Evolutionary conservation across 1,140 invertebrate genomes (phyloP).

Genomic region (Eueides isabella): DNA sequence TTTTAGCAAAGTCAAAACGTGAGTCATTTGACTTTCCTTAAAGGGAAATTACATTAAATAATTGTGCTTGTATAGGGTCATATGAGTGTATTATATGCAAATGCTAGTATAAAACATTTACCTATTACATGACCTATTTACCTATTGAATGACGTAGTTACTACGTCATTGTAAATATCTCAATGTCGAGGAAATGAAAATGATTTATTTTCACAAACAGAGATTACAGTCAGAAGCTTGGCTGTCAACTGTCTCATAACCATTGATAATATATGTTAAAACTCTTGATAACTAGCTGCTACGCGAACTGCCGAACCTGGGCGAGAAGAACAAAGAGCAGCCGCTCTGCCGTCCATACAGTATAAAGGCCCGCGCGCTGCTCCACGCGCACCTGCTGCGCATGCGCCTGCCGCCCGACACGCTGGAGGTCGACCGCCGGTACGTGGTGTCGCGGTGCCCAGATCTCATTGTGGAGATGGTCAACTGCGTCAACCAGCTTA

Average conservation of each 20-base stretch:
- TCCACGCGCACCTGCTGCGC: constrained; percentile 96
- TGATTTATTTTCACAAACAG: no score
- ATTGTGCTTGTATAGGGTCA: no score
- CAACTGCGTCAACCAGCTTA: constrained; percentile 96
- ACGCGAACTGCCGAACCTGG: constrained; percentile 93
- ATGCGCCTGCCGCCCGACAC: constrained; percentile 91
- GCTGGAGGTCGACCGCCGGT: constrained; percentile 92
- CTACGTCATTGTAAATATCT: no score
- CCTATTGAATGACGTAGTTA: no score
- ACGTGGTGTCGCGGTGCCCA: constrained; percentile 96
- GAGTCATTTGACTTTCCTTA: no score
- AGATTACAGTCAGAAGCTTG: no score
- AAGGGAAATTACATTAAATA: no score
- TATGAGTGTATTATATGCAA: no score
- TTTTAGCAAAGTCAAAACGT: no score
- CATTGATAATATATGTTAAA: neutral
- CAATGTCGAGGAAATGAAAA: no score
- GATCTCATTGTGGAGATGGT: constrained; percentile 99
- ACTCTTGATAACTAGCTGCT: constrained; percentile 89
- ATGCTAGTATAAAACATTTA: no score
- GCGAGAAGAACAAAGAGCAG: constrained; percentile 97
- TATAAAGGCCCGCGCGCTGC: constrained; percentile 96
- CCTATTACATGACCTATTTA: no score
- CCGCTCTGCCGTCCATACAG: constrained; percentile 97
- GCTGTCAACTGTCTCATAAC: neutral